A percentile compares a stretch with the other conserved stretches of the same genome.
Conservation (phyloP, 2,888 invertebrate genomes). For the Entomobrya proxima region DNA sequence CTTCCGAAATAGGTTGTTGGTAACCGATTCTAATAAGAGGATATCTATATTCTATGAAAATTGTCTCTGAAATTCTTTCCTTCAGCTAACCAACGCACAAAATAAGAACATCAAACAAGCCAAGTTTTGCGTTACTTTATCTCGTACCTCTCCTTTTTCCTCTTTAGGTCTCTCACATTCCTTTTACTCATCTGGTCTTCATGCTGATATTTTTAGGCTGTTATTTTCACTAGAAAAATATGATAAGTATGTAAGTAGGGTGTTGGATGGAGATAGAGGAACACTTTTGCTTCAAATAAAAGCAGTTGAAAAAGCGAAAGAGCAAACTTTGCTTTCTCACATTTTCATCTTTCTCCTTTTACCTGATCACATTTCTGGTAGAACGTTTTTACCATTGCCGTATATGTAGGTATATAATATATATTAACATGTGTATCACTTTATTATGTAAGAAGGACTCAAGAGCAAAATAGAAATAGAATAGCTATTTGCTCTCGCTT, state of each 20-base stretch:
- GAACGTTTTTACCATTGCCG: background rate
- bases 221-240: background rate
- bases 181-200: too few species aligned
- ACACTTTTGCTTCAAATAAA: background rate
- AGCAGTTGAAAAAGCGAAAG: constrained; percentile 2
- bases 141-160: background rate
- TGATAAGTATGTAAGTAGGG: constrained; percentile 5
- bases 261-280: background rate
- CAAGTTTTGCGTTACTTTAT: background rate
- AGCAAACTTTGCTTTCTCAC: constrained; percentile 12
- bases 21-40: background rate
- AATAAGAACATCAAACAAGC: background rate
- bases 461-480: background rate
- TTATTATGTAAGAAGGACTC: background rate
- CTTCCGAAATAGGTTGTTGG: background rate
- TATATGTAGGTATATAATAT: background rate
- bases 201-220: too few species aligned
- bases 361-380: background rate
- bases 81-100: background rate
- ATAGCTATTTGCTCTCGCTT: background rate
- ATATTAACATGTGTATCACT: background rate
- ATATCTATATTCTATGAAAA: background rate
- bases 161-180: background rate
- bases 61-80: background rate
- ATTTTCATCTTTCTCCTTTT: background rate